Conservation (phyloP, 2,888 invertebrate genomes). For the Malthinus seriepunctatus region DNA sequence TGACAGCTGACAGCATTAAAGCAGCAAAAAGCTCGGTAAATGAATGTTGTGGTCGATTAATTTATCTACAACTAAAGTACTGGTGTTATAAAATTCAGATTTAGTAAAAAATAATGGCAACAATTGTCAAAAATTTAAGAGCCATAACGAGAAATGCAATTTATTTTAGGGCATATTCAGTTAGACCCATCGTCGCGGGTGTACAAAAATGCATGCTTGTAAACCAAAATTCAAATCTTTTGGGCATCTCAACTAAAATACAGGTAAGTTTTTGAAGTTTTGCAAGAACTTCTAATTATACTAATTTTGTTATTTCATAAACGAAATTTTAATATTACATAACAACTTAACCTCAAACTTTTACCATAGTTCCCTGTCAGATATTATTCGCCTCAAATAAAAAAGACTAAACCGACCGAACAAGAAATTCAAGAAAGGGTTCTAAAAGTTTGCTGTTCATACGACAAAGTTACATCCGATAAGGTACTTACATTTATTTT, state of each 20-base stretch:
- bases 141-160: slow-evolving; percentile 33
- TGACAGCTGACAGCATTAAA: no score
- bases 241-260: slow-evolving; percentile 28
- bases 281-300: background rate
- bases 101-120: slow-evolving; percentile 10
- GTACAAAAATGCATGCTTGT: slow-evolving; percentile 31
- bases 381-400: slow-evolving; percentile 48
- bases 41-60: no score
- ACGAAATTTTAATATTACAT: slow-evolving; percentile 17
- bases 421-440: slow-evolving; percentile 79
- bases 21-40: no score
- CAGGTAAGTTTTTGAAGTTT: slow-evolving; percentile 38
- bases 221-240: slow-evolving; percentile 23
- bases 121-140: slow-evolving; percentile 35
- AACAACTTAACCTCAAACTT: slow-evolving; percentile 27
- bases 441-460: slow-evolving; percentile 82
- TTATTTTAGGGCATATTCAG: slow-evolving; percentile 33
- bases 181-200: slow-evolving; percentile 34
- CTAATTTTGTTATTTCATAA: background rate
- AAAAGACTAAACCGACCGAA: slow-evolving; percentile 60
- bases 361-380: slow-evolving; percentile 35
- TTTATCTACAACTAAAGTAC: no score
- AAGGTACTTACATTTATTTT: slow-evolving; percentile 68
- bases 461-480: slow-evolving; percentile 85
- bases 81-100: background rate